A percentile compares a stretch with the other conserved stretches of the same genome.
phyloP scores from a whole-genome alignment of 2,113 vertebrate species.

The Sterrhoptilus dennistouni region DNA sequence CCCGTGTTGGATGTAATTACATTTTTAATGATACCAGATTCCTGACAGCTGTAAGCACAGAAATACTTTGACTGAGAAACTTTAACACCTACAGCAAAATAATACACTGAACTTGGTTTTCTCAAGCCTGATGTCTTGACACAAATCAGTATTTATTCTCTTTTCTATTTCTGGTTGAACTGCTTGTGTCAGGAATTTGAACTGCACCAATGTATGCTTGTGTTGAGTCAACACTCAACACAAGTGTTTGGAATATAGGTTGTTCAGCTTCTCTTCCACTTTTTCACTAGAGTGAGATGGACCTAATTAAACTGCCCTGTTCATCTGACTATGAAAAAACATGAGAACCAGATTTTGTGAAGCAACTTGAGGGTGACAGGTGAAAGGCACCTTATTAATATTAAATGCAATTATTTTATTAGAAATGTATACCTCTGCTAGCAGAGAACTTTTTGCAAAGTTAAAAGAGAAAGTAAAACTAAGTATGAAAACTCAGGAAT shows the following conservation, averaged over 20 bases:
- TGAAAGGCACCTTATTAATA: background rate
- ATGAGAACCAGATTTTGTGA: background rate
- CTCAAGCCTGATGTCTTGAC: background rate
- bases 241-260: background rate
- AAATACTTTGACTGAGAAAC: background rate
- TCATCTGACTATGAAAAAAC: background rate
- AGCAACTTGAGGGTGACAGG: background rate
- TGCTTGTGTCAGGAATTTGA: background rate
- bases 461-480: constrained; percentile 6
- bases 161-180: background rate
- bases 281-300: background rate
- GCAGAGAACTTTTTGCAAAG: background rate
- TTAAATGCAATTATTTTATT: background rate
- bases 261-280: background rate
- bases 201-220: background rate
- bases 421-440: background rate
- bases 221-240: background rate
- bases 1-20: fast-evolving
- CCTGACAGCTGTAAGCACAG: background rate
- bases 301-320: background rate
- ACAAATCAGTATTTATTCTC: background rate
- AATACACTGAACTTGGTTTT: background rate
- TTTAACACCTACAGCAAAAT: background rate
- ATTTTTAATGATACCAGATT: background rate
- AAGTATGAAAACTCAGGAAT: background rate